Base-by-base conservation (phyloP, 1,140 invertebrate genomes). In the Pogonomyrmex californicus region DNA sequence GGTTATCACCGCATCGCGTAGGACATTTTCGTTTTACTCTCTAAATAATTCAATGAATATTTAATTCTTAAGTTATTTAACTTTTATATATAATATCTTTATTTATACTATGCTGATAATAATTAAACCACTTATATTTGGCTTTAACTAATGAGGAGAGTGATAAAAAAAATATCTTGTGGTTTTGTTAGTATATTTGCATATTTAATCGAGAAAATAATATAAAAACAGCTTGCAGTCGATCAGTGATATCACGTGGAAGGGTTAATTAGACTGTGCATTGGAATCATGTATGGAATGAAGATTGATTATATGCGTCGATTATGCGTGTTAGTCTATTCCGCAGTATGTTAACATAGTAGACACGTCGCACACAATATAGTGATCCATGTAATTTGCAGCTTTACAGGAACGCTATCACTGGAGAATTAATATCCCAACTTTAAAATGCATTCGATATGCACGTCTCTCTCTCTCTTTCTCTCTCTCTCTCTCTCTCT, bases 291-390 rank as follows among this genome's bases (percentile, higher is more conserved):
- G 60, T 79, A 38, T 66, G 76, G 62, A 66, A 79, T 79, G 76
- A 79, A 79, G 76, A 79, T 79, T 79, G 76, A 79, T 79, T 79
- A 79, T 51, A 66, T 79, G 44, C 30, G n/a, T 51, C 56, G 76
- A 79, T 66, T 66, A 79, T 79, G 60, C 76, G 36, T 66, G 76
- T 66, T 65, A 66, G 62, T 79, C 33, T n/a, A 66, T 30, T 66
- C 44, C n/a, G 60, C 44, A 66, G 62, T 79, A 66, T 66, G 76
- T 79, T 79, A 79, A 79, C 76, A 79, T 58, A 51, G 76, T 66
- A 66, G 33, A 56, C 73, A 58, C n/a, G 38, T 76, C 30, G n/a
- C n/a, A 23, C 44, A 51, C 54, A 76, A 58, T 71, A 76, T 38
- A 66, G 60, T 66, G 62, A 66, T 79, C 7, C 44, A 51, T 79